Evolutionary conservation across 2,888 invertebrate genomes (phyloP).

Genomic region (Andrena trimmerana): DNA sequence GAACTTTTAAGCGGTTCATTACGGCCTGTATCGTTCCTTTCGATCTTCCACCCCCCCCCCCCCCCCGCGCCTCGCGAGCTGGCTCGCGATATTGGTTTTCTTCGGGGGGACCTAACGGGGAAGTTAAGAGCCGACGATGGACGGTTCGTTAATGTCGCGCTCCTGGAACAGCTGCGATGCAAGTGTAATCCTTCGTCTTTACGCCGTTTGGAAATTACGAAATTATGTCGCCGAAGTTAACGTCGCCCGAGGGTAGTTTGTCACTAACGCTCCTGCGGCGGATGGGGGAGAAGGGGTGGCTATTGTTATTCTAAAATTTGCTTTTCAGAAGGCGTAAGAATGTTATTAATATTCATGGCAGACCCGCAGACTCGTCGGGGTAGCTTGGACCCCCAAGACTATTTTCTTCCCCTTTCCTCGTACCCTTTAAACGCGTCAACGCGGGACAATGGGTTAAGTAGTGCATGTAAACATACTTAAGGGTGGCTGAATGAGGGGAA

Average conservation of each 20-base stretch:
- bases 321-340: slow-evolving; percentile 11
- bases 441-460: slow-evolving; percentile 55
- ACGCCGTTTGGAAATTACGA: slow-evolving; percentile 4
- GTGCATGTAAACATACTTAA: slow-evolving; percentile 59
- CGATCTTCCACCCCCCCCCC: background rate
- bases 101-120: slow-evolving; percentile 4
- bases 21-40: background rate
- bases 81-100: slow-evolving; percentile 12
- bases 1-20: slow-evolving; percentile 19
- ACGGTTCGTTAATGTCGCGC: slow-evolving; percentile 19
- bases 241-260: background rate
- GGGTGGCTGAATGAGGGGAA: slow-evolving; percentile 16
- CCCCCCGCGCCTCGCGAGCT: background rate
- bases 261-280: background rate
- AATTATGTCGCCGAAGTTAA: slow-evolving; percentile 26
- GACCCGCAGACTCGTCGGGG: background rate
- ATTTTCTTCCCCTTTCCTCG: slow-evolving; percentile 3
- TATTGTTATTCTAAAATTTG: slow-evolving; percentile 45
- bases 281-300: background rate
- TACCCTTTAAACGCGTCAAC: slow-evolving; percentile 25
- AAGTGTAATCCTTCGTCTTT: slow-evolving; percentile 1
- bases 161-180: slow-evolving; percentile 26
- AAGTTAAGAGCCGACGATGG: slow-evolving; percentile 24
- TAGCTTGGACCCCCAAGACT: background rate
- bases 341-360: slow-evolving; percentile 55